Conservation (phyloP, 1,140 invertebrate genomes). For the Berghia stephanieae region DNA sequence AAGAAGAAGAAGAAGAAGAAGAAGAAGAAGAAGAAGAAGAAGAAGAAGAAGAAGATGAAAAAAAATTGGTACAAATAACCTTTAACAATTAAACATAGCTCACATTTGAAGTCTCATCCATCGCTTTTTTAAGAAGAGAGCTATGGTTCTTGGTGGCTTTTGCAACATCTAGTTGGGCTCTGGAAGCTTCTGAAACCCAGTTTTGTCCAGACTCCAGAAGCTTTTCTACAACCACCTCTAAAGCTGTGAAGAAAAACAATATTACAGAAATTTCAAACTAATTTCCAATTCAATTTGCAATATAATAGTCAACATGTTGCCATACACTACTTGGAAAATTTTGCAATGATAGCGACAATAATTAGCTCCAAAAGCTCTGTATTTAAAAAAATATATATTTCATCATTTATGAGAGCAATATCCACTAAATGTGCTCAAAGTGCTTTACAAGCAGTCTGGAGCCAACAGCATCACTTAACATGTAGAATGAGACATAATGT, state of each 20-base stretch:
- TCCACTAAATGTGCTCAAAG: no score
- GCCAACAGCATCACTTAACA: no score
- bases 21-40: slow-evolving; percentile 12
- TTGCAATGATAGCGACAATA: no score
- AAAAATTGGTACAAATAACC: not conserved
- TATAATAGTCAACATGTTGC: no score
- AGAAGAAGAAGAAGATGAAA: not conserved
- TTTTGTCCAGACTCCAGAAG: slow-evolving; percentile 42
- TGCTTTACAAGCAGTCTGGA: no score
- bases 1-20: not conserved
- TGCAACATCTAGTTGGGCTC: slow-evolving; percentile 46
- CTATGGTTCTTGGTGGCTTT: slow-evolving; percentile 54
- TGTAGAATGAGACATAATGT: no score
- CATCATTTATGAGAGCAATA: no score
- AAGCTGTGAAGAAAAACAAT: slow-evolving; percentile 51
- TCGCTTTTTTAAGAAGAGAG: slow-evolving; percentile 58
- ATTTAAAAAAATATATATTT: no score
- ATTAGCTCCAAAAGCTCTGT: no score
- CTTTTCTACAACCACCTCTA: slow-evolving; percentile 54
- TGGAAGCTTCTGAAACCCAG: slow-evolving; percentile 38
- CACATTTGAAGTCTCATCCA: slow-evolving; percentile 62
- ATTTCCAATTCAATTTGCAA: no score
- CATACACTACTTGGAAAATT: no score
- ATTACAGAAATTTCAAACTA: no score
- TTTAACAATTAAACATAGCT: slow-evolving; percentile 17